A percentile compares a stretch with the other conserved stretches of the same genome.
phyloP scores from a whole-genome alignment of 2,888 invertebrate genomes.

The Lypha dubia region DNA sequence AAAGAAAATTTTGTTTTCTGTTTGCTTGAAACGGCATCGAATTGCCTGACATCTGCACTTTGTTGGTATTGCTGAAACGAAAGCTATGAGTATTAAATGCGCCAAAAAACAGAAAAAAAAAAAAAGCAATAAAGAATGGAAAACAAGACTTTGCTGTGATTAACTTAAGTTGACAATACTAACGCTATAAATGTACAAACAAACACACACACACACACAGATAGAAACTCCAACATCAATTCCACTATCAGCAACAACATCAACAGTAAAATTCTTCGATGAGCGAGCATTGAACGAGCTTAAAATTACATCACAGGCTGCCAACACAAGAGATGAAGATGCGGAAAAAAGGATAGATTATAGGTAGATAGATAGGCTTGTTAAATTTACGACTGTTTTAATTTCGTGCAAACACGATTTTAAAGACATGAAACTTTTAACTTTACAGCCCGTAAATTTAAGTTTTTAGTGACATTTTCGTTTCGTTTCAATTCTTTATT shows the following conservation, averaged over 20 bases:
- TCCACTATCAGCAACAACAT: conserved; percentile 39
- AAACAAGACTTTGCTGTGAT: conserved; percentile 62
- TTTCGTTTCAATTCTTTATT: conserved; percentile 31
- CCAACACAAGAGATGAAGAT: conserved; percentile 35
- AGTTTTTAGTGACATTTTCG: conserved; percentile 49
- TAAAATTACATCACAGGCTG: conserved; percentile 53
- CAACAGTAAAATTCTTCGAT: conserved; percentile 26
- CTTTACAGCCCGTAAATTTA: conserved; percentile 66
- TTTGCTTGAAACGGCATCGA: conserved; percentile 45
- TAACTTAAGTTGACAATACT: conserved; percentile 67
- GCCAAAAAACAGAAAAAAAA: conserved; percentile 41
- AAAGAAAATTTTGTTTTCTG: conserved; percentile 39
- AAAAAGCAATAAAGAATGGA: not conserved
- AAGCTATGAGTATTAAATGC: conserved; percentile 51
- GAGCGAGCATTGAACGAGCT: conserved; percentile 40
- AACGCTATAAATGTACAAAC: conserved; percentile 27
- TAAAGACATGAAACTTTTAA: conserved; percentile 65
- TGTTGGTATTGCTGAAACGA: conserved; percentile 26
- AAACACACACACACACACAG: not conserved
- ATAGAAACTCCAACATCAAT: conserved; percentile 9
- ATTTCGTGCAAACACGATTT: conserved; percentile 64
- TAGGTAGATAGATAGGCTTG: conserved; percentile 54
- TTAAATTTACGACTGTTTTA: conserved; percentile 67
- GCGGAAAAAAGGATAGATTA: conserved; percentile 3
- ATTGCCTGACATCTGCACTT: conserved; percentile 64